Base-by-base conservation (phyloP, 1,140 invertebrate genomes). In the Calliphora vicina region DNA sequence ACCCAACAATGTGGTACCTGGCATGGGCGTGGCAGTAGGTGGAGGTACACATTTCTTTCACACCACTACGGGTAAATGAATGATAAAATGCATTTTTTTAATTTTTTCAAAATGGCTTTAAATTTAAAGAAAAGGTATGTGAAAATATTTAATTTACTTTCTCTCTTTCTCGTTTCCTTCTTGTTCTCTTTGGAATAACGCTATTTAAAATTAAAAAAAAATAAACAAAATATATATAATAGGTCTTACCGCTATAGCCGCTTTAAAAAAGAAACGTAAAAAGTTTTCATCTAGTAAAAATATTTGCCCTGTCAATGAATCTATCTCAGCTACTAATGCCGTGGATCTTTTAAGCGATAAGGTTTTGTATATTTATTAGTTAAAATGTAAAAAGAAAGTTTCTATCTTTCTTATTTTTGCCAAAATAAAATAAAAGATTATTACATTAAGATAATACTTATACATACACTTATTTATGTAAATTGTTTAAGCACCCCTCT, bases 201-300 rank as follows among this genome's bases (percentile, higher is more conserved):
- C 13, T 61, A 35, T 35, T 3, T 29, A 29, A 3, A 29, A 29
- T 8, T 3, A 29, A 29, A 29, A 29, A 29, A 29, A 29, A 29
- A 29, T n/a, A n/a, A 29, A 29, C 2, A 29, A 29, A 29, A 2
- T 29, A 29, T 29, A 29, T n/a, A n/a, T n/a, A n/a, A n/a, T 9
- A 91, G 91, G 91, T 82, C 90, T 93, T 29, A 90, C 92, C 76
- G 95, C 94, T 17, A 88, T 96, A 80, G 94, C 94, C 0, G 93
- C 95, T 1, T 91, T 96, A 20, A 94, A 94, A 85, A 93, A 93
- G 85, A 96, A 96, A 90, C 93, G 95, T 61, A 96, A 96, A 89
- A 96, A 95, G 86, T 96, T 96, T 89, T 95, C 94, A 0, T 93
- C 94, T 43, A 96, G 95, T 25, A 92, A 95, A 82, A 94, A 94